Conservation (phyloP, 2,888 invertebrate species). For the Drosophila helvetica region DNA sequence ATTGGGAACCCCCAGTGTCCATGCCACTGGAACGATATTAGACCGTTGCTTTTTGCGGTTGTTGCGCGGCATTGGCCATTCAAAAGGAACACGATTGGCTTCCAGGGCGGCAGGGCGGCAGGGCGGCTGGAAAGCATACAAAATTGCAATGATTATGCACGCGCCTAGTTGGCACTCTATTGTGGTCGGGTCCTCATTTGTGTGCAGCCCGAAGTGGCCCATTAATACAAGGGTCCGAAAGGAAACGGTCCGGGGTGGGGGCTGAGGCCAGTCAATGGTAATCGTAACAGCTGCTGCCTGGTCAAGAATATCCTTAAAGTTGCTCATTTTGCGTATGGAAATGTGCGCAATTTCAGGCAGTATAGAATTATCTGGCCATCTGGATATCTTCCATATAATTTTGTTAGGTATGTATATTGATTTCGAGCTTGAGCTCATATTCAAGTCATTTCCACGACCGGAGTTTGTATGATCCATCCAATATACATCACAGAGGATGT, state of each 20-base stretch:
- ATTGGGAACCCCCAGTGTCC: conserved; percentile 25
- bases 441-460: neutral
- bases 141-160: conserved; percentile 77
- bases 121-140: conserved; percentile 52
- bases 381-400: too few relatives aligned
- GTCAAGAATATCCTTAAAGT: neutral
- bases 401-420: neutral
- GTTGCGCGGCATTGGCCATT: conserved; percentile 50
- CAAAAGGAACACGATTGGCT: conserved; percentile 18
- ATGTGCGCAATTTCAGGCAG: neutral
- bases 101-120: too few relatives aligned
- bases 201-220: conserved; percentile 54
- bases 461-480: conserved; percentile 17
- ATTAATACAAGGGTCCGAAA: conserved; percentile 46
- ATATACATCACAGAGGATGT: conserved; percentile 34
- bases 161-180: conserved; percentile 73
- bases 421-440: neutral
- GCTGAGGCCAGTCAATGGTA: conserved; percentile 6
- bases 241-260: conserved; percentile 5
- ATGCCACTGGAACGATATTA: conserved; percentile 25
- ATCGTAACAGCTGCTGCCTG: conserved; percentile 1
- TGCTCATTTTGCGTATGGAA: neutral
- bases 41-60: conserved; percentile 45
- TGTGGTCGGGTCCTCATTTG: conserved; percentile 65
- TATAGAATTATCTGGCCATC: too few relatives aligned